Base-by-base conservation (phyloP, 2,888 invertebrate genomes). In the Troglohyphantes excavatus region DNA sequence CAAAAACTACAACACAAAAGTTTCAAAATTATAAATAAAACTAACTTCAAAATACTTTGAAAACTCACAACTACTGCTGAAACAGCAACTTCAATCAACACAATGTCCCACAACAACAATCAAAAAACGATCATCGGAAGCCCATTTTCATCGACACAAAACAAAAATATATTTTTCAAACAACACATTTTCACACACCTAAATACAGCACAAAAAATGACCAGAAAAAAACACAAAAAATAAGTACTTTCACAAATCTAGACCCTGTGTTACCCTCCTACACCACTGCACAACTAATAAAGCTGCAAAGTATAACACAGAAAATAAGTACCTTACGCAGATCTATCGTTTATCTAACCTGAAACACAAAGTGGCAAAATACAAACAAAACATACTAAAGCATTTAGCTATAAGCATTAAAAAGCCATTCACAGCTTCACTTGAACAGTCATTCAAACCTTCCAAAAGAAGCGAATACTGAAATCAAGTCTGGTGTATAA, bases 391-490 rank as follows among this genome's bases (percentile, higher is more conserved):
- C 17, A 17, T 46, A 65, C 61, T 39, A 43, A 65, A 78, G 17
- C 39, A 65, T 43, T n/a, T n/a, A 39, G 78, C 72, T 46, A 23
- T 39, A 33, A 68, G 68, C 29, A 33, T 68, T 29, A 19, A 63
- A 65, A 78, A 65, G 39, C 29, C 39, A 63, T 65, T 39, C 78
- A 39, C 59, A 33, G 29, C n/a, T n/a, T 29, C 23, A 17, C 29
- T 43, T 65, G 26, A 21, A 65, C 78, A 78, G 61, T 78, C 78
- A 78, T 39, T 63, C 53, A 53, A 23, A 65, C 63, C 78, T 33
- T 23, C 78, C 61, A 39, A 63, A 26, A 23, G 65, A 63, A 78
- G 78, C 61, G 78, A 78, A 78, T 65, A 72, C 39, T 21, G 39
- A 39, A 78, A 33, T 33, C 78, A 78, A 26, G 78, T n/a, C 43